Conservation (phyloP, 2,888 invertebrate species). For the Neuroscelio doddi region DNA sequence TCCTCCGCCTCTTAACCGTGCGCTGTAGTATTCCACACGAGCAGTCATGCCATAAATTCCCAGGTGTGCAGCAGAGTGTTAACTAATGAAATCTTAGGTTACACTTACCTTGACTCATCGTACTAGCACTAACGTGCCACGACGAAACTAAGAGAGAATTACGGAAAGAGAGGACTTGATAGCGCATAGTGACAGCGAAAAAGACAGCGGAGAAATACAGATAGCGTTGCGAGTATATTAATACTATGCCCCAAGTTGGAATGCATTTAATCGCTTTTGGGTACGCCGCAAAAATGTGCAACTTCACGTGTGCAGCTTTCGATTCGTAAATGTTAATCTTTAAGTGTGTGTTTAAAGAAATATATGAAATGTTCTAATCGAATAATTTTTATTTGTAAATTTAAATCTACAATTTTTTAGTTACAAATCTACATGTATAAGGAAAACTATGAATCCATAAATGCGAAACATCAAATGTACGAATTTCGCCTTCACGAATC, state of each 20-base stretch:
- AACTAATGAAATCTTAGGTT: conserved; percentile 56
- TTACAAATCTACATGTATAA: no score
- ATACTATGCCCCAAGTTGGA: not conserved
- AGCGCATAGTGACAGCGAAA: conserved; percentile 9
- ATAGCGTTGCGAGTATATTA: not conserved
- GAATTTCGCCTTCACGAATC: no score
- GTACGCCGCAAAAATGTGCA: no score
- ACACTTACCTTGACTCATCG: conserved; percentile 48
- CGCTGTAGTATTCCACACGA: conserved; percentile 36
- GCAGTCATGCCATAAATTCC: conserved; percentile 48
- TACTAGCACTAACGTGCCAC: conserved; percentile 45
- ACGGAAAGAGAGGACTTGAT: not conserved
- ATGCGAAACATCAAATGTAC: no score
- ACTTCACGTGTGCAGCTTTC: not conserved
- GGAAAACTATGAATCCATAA: no score
- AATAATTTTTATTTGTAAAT: no score
- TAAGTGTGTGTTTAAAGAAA: no score
- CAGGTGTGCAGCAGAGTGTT: conserved; percentile 50
- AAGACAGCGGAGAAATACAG: conserved; percentile 23
- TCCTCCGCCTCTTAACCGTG: not conserved
- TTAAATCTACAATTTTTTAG: no score
- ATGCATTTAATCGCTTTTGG: no score
- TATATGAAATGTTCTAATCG: no score
- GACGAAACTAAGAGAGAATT: conserved; percentile 30
- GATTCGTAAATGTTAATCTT: not conserved